These are phyloP conservation scores for Picus viridis DNA, from an alignment of 2,797 vertebrate species.

Conservation along the genomic window DNA sequence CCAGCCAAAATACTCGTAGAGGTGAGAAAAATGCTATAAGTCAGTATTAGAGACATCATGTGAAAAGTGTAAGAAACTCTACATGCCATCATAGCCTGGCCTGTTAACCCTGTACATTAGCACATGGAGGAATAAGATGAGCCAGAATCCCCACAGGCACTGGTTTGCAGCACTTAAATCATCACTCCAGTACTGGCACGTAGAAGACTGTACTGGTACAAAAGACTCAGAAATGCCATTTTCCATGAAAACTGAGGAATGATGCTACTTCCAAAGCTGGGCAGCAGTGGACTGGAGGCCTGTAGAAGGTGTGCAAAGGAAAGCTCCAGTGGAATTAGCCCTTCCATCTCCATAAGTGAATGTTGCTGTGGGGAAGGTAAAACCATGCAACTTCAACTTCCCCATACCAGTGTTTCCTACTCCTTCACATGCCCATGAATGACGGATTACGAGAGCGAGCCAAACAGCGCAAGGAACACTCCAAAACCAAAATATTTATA, in stretches of 20 bases:
- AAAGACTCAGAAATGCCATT: background rate
- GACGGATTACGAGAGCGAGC: rapidly evolving
- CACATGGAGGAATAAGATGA: background rate
- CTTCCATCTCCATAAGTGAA: background rate
- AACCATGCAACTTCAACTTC: background rate
- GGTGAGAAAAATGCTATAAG: background rate
- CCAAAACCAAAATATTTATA: background rate
- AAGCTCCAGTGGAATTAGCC: background rate
- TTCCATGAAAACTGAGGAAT: background rate
- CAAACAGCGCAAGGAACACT: background rate
- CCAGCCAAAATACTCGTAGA: background rate
- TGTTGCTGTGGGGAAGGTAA: background rate
- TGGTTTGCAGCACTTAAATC: background rate
- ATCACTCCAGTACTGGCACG: background rate
- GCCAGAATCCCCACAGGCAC: background rate
- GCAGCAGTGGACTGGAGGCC: background rate
- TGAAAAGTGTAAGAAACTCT: background rate
- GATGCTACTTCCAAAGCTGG: background rate
- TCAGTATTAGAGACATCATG: background rate
- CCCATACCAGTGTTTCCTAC: background rate
- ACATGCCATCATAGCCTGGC: background rate
- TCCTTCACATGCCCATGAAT: background rate
- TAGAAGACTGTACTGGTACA: background rate
- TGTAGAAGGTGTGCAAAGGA: background rate
- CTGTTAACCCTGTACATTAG: background rate